Evolutionary conservation across 2,113 vertebrate genomes (phyloP).

Genomic region (Caracal caracal): DNA sequence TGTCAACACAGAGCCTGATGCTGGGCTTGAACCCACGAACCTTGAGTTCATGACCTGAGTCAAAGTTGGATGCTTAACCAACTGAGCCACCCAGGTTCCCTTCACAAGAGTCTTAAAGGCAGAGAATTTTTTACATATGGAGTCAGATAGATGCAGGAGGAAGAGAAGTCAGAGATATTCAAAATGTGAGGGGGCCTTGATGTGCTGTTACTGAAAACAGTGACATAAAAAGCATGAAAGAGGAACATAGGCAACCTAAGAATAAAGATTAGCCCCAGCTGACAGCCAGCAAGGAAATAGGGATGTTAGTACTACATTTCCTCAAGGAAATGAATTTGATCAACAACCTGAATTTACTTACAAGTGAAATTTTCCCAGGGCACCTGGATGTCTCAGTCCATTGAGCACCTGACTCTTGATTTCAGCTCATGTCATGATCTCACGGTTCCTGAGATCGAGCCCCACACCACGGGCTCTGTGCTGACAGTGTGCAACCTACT

Average conservation of each 20-base stretch:
- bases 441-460: no score
- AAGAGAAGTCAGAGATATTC: neutral
- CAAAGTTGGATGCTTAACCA: no score
- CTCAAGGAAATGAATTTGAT: conserved; percentile 1
- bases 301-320: neutral
- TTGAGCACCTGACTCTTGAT: no score
- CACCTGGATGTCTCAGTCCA: no score
- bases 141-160: neutral
- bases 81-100: no score
- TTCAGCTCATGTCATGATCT: no score
- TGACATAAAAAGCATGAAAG: neutral
- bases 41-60: no score
- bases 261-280: neutral
- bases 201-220: neutral
- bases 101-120: neutral
- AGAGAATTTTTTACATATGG: neutral
- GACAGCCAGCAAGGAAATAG: neutral
- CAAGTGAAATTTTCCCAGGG: neutral
- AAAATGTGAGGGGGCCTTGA: neutral
- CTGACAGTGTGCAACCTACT: no score
- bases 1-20: no score
- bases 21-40: no score
- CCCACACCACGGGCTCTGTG: no score
- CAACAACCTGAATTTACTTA: neutral
- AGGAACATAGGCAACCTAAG: neutral